Base-by-base conservation (phyloP, 2,888 invertebrate genomes). In the Amiota communis region DNA sequence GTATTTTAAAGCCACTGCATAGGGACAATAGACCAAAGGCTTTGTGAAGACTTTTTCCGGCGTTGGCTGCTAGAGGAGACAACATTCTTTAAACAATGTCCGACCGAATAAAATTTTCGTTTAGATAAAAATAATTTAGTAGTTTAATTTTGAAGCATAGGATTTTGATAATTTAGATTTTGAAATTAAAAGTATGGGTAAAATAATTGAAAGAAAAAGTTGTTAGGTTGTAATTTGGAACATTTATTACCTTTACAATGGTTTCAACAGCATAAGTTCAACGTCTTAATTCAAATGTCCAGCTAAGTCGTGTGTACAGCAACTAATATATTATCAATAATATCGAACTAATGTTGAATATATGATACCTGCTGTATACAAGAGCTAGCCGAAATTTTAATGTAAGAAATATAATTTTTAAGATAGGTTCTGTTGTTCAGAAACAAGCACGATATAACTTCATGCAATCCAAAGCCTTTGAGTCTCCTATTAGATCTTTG, bases 361-460 rank as follows among this genome's bases (percentile, higher is more conserved):
- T n/a, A n/a, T n/a, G n/a, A n/a, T 59, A 8, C 8, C 36, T 36
- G 8, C 6, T 36, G 4, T 36, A 36, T 6, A 36, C 36, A 36
- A 36, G 36, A 36, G 36, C 0, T 36, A 36, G 6, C 6, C 8
- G 36, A 36, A 6, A 2, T 4, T 36, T 36, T 6, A 36, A 36
- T 36, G 8, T 6, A 36, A 6, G 36, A 59, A 59, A 59, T 17
- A 20, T 2, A 9, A 8, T 59, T 20, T 23, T 59, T 6, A 36
- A 36, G 2, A 36, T 4, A 36, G 36, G 2, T 0, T n/a, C n/a
- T 11, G 53, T 12, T 36, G 23, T 23, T 53, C 20, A 53, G 67
- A 68, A 68, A 68, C 67, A 68, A 53, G 67, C 67, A 68, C 67
- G 67, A 53, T 51, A 68, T 53, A 68, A 68, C 23, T 68, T 68